Conservation (phyloP, 2,797 vertebrate genomes). For the Ibycter americanus region DNA sequence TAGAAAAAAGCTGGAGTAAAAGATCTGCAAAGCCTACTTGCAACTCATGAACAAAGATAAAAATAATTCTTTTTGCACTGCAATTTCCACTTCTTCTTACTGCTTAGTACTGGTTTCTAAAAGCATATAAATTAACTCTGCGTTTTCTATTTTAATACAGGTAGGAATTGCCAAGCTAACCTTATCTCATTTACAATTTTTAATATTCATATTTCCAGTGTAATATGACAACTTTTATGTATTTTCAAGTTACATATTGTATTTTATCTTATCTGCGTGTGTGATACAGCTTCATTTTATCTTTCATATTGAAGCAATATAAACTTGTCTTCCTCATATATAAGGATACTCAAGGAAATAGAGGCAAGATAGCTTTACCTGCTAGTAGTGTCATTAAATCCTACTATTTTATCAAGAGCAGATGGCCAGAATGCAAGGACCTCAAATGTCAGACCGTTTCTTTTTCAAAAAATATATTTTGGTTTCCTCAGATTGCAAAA, state of each 20-base stretch:
- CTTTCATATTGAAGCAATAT: neutral
- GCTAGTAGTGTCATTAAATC: neutral
- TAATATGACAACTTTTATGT: neutral
- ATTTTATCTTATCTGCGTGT: neutral
- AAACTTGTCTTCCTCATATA: neutral
- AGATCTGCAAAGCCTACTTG: neutral
- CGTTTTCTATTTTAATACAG: neutral
- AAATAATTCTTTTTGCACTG: neutral
- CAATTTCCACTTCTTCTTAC: neutral
- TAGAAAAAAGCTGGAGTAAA: neutral
- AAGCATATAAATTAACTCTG: neutral
- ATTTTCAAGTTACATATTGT: neutral
- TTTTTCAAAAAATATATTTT: neutral
- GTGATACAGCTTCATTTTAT: neutral
- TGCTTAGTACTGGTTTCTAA: neutral
- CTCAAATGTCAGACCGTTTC: neutral
- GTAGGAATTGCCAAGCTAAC: neutral
- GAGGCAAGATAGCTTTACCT: neutral
- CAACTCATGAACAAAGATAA: neutral
- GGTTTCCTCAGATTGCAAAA: neutral
- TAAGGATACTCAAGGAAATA: neutral
- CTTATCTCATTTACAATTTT: neutral
- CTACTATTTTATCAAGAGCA: neutral
- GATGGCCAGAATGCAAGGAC: neutral
- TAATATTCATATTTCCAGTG: neutral